phyloP scores from a whole-genome alignment of 2,888 invertebrate genomes.

The Synanthedon vespiformis region DNA sequence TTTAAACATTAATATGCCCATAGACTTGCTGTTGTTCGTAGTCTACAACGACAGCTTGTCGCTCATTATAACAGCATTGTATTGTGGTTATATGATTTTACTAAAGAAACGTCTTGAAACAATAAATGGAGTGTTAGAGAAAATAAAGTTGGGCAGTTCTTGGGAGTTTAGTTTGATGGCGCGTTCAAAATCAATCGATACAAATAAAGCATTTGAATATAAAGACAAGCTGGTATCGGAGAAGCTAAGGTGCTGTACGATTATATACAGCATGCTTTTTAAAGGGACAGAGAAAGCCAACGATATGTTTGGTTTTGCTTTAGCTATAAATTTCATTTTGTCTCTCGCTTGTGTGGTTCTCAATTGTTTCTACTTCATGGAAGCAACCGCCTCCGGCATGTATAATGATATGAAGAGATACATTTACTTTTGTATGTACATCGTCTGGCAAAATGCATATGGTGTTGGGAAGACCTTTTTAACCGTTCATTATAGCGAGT shows the following conservation, averaged over 20 bases:
- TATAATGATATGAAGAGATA: conserved; percentile 34
- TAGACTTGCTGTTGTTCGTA: conserved; percentile 33
- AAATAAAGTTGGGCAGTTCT: conserved; percentile 22
- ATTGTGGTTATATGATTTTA: conserved; percentile 24
- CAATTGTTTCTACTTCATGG: conserved; percentile 50
- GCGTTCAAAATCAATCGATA: conserved; percentile 16
- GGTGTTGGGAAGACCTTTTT: conserved; percentile 8
- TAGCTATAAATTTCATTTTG: conserved; percentile 25
- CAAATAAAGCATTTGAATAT: conserved; percentile 16
- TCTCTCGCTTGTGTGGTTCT: conserved; percentile 26
- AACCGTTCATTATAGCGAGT: not conserved
- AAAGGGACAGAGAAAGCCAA: conserved; percentile 20
- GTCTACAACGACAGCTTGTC: conserved; percentile 27
- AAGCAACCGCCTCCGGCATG: conserved; percentile 42
- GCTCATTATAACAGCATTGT: conserved; percentile 25
- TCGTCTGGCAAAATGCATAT: conserved; percentile 23
- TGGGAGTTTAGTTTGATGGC: conserved; percentile 26
- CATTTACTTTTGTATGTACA: conserved; percentile 30
- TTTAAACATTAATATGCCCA: conserved; percentile 21
- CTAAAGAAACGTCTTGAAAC: conserved; percentile 28
- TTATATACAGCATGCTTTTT: conserved; percentile 32
- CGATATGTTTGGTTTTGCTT: conserved; percentile 25
- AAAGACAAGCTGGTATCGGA: conserved; percentile 30
- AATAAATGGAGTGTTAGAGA: conserved; percentile 29
- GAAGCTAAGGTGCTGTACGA: conserved; percentile 35